Evolutionary conservation across 2,797 vertebrate species (phyloP).

Genomic region (Pogonophryne albipinna): DNA sequence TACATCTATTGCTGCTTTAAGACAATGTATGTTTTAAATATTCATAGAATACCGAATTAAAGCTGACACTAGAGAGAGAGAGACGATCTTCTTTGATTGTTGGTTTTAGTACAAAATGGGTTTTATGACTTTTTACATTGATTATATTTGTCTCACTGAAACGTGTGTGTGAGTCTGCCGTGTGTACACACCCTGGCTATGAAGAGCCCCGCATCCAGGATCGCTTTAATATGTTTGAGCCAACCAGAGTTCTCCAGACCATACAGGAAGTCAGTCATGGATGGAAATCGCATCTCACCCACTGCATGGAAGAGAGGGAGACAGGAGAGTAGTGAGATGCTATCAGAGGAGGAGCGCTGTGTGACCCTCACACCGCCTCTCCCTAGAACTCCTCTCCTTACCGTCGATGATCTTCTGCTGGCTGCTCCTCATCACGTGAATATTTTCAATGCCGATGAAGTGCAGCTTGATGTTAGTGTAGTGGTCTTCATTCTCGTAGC

Average conservation of each 20-base stretch:
- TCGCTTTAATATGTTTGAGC: conserved; percentile 96
- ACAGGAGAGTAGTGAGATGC: not conserved
- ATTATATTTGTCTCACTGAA: not conserved
- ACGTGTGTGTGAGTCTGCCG: not conserved
- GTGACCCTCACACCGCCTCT: not conserved
- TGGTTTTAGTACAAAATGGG: not conserved
- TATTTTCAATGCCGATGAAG: conserved; percentile 98
- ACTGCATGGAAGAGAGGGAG: conserved; percentile 61
- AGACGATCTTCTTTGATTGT: not conserved
- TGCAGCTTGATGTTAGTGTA: conserved; percentile 97
- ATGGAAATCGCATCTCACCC: conserved; percentile 89
- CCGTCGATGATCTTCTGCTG: conserved; percentile 96
- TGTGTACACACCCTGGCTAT: conserved; percentile 89
- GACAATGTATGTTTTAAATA: not conserved
- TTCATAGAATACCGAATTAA: not conserved
- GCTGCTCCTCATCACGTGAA: conserved; percentile 98
- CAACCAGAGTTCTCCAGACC: conserved; percentile 96
- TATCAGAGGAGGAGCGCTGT: conserved; percentile 2
- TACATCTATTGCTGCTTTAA: not conserved
- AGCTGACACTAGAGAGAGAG: too few species aligned
- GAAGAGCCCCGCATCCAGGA: conserved; percentile 94
- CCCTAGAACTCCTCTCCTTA: conserved; percentile 58
- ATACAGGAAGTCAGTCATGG: conserved; percentile 96
- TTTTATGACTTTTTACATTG: not conserved
- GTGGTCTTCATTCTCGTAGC: conserved; percentile 98